phyloP scores from a whole-genome alignment of 2,888 invertebrate genomes.

The Hirtodrosophila cameraria region DNA sequence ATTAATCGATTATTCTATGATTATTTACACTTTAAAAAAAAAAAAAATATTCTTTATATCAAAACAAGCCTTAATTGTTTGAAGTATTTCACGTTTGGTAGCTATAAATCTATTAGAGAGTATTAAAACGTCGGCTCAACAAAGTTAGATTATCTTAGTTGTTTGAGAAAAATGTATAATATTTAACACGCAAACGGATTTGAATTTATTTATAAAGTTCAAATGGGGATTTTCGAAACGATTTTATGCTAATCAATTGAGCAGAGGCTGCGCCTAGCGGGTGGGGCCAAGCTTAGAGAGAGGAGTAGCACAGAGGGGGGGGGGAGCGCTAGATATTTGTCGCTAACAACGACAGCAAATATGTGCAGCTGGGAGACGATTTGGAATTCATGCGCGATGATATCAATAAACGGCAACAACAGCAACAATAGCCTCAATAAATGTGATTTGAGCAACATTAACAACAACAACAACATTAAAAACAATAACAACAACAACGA shows the following conservation, averaged over 20 bases:
- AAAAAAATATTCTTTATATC: too few relatives aligned
- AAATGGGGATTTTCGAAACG: slow-evolving; percentile 25
- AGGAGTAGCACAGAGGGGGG: neutral
- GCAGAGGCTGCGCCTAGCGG: neutral
- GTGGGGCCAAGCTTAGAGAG: slow-evolving; percentile 1
- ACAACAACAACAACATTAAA: slow-evolving; percentile 19
- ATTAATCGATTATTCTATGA: too few relatives aligned
- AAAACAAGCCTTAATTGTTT: too few relatives aligned
- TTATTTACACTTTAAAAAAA: too few relatives aligned
- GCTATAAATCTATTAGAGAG: too few relatives aligned
- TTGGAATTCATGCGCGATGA: slow-evolving; percentile 46
- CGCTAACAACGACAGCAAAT: slow-evolving; percentile 28
- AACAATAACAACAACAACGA: slow-evolving; percentile 2
- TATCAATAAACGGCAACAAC: slow-evolving; percentile 30
- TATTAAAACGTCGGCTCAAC: too few relatives aligned
- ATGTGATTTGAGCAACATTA: slow-evolving; percentile 12
- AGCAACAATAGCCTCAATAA: slow-evolving; percentile 11
- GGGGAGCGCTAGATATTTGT: neutral
- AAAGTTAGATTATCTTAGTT: too few relatives aligned
- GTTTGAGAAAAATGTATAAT: slow-evolving; percentile 7
- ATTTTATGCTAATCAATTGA: slow-evolving; percentile 45
- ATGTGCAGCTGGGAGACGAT: slow-evolving; percentile 41
- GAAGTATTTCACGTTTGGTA: too few relatives aligned
- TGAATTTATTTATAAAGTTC: slow-evolving; percentile 19
- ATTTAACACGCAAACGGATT: slow-evolving; percentile 5